phyloP scores from a whole-genome alignment of 2,797 vertebrate genomes.

The Pangasius djambal region DNA sequence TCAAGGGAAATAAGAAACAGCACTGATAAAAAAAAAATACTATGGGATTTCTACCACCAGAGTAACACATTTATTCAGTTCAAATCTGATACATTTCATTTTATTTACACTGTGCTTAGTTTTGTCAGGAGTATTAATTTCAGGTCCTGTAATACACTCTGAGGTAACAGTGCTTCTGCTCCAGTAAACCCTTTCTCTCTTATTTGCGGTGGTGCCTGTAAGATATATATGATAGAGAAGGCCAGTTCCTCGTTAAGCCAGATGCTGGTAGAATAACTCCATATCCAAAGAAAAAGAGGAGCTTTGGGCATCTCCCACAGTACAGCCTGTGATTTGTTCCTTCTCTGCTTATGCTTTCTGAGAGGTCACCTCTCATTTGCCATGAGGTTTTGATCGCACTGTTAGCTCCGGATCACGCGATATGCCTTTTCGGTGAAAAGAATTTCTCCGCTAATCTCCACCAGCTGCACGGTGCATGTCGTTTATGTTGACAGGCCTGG shows the following conservation, averaged over 20 bases:
- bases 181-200: background rate
- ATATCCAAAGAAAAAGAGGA: constrained; percentile 19
- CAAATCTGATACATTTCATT: background rate
- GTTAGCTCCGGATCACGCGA: constrained; percentile 82
- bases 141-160: background rate
- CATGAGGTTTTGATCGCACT: constrained; percentile 76
- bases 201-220: background rate
- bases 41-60: background rate
- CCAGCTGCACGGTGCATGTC: constrained; percentile 81
- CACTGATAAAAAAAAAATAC: background rate
- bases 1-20: background rate
- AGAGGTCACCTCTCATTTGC: constrained; percentile 73
- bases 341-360: constrained; percentile 62
- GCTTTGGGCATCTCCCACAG: constrained; percentile 57
- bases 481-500: constrained; percentile 48
- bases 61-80: background rate
- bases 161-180: background rate
- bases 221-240: background rate
- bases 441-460: constrained; percentile 88
- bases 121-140: background rate
- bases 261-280: constrained; percentile 37
- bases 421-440: constrained; percentile 87
- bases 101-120: background rate
- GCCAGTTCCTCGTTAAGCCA: constrained; percentile 13
- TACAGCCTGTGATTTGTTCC: constrained; percentile 64